Conservation (phyloP, 2,888 invertebrate species). For the Tricholauxania praeusta region DNA sequence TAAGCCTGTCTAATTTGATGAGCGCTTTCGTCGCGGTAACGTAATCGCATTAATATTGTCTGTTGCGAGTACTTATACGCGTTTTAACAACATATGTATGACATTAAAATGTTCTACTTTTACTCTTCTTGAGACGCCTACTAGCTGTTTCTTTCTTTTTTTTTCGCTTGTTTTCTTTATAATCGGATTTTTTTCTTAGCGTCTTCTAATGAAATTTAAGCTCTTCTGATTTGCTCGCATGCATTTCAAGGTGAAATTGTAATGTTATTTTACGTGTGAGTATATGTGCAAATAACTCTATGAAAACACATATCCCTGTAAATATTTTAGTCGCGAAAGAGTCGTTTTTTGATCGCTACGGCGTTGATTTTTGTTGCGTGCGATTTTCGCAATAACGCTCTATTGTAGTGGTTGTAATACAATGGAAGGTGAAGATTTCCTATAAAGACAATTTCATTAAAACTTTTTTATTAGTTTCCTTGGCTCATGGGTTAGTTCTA, state of each 20-base stretch:
- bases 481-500: too few species aligned
- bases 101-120: neutral
- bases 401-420: too few species aligned
- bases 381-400: too few species aligned
- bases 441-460: too few species aligned
- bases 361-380: too few species aligned
- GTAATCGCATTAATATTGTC: conserved; percentile 7
- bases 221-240: neutral
- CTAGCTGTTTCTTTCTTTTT: too few species aligned
- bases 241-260: conserved; percentile 11
- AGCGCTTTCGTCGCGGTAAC: neutral
- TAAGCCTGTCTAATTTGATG: conserved; percentile 16
- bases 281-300: neutral
- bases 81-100: neutral
- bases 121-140: neutral
- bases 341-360: too few species aligned
- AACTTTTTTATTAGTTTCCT: too few species aligned
- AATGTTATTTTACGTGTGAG: neutral
- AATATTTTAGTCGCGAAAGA: too few species aligned
- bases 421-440: too few species aligned
- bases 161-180: too few species aligned
- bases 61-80: neutral
- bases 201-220: neutral
- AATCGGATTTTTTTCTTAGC: neutral
- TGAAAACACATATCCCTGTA: neutral